Evolutionary conservation across 2,888 invertebrate species (phyloP).

Genomic region (Drosophila fulvimacula): DNA sequence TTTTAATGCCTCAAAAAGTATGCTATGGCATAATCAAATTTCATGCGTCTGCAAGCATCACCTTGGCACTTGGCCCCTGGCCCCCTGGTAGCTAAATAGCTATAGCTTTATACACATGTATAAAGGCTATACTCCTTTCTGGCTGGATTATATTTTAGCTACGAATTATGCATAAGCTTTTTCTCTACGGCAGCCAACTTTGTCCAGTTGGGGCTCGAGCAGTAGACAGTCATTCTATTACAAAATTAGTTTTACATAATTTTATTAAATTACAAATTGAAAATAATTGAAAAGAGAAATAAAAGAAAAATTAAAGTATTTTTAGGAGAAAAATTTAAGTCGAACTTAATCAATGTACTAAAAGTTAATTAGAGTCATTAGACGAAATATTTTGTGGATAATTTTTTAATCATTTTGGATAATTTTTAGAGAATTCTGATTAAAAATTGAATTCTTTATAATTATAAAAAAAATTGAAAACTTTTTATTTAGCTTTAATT

Average conservation of each 20-base stretch:
- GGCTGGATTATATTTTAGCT: background rate
- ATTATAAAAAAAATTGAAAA: too few species aligned
- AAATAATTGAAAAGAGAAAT: background rate
- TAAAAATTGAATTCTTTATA: too few species aligned
- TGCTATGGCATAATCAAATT: constrained; percentile 56
- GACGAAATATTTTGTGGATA: too few species aligned
- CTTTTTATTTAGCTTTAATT: too few species aligned
- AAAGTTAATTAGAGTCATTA: background rate
- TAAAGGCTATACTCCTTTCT: background rate
- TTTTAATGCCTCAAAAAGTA: constrained; percentile 56
- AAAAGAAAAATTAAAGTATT: background rate
- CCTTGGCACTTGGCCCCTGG: constrained; percentile 3
- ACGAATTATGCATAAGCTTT: constrained; percentile 33
- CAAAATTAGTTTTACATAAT: constrained; percentile 9
- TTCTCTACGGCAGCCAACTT: constrained; percentile 7
- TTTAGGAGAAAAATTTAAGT: background rate
- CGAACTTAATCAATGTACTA: background rate
- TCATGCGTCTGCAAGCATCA: constrained; percentile 36
- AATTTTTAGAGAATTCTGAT: too few species aligned
- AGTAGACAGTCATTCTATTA: background rate
- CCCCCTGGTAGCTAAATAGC: background rate
- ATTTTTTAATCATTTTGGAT: too few species aligned
- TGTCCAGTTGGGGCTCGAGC: constrained; percentile 12
- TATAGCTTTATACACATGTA: background rate
- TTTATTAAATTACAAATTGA: constrained; percentile 11